Base-by-base conservation (phyloP, 2,888 invertebrate species). In the Onchidella celtica region DNA sequence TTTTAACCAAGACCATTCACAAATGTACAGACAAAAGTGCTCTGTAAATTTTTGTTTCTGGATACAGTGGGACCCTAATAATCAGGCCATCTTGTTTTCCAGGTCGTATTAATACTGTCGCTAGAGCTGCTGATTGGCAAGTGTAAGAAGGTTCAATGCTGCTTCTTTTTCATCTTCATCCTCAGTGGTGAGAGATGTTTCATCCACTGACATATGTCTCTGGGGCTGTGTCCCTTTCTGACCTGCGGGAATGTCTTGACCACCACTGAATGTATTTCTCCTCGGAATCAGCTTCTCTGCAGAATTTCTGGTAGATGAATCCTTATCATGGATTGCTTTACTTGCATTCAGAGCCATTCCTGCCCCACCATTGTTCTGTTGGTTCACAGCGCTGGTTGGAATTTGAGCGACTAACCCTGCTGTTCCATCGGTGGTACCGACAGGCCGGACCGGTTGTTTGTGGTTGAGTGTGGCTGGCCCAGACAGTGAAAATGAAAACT, bases 141-240 rank as follows among this genome's bases (percentile, higher is more conserved):
- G 55, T 11, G 81, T 81, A 4, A 84, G 79, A 6, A 84, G 79
- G 38, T 81, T 84, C 29, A 84, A 38, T 21, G 84, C 84, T 14
- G 84, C 84, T n/a, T 83, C 80, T 55, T 84, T 81, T 24, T 84
- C 81, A 66, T 84, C 76, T 27, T 32, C 75, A 21, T 79, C 27
- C 40, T 80, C 65, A n/a, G 40, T 36, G 29, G 83, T 65, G n/a
- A 61, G 27, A 14, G 47, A 27, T 9, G 59, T 17, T 27, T 80
- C 72, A 59, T 72, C 59, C 11, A 55, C 57, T 14, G 80, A 74
- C 27, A 24, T 14, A 9, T 66, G 66, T 27, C 78, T 57, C 55
- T 80, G 80, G 24, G 66, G 21, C 17, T 17, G 24, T 59, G 36
- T 9, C 11, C 47, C 47, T 27, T 68, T 61, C 2, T 29, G 14